Evolutionary conservation across 2,797 vertebrate genomes (phyloP), one percentile per base, ranked within the genome.

Genomic region (Lophius americanus): DNA sequence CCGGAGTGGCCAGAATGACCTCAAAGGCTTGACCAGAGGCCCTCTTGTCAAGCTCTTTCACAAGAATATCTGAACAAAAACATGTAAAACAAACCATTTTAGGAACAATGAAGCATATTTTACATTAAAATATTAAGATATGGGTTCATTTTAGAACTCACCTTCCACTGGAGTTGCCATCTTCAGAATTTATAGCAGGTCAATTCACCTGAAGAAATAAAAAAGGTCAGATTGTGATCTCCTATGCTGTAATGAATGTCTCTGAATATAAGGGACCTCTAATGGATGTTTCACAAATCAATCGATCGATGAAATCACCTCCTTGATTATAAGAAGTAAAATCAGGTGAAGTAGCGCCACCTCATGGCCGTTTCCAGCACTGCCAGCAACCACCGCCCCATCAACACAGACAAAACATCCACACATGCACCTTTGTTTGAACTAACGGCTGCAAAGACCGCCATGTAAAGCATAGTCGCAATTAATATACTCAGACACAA

Each of bases 11-110:
- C 41, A 99, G 93, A 63, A 99, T 95, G 70, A 99, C 95, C 89
- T 99, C 97, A 78, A 98, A 99, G 13, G 97, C 97, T 85, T 98
- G 97, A 68, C 97, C 97, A 3, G 97, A 99, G 42, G 96, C 95
- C 46, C 97, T 92, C 83, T 98, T 99, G 88, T 99, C 96, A 66
- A 99, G 91, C 81, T 98, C 97, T 83, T 97, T 99, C 63, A 99
- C 95, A 80, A 94, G 94, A 60, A 98, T 97, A 61, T 97, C 97
- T 77, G 47, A 44, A 49, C 14, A 64, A 3, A 60, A 3, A 44
- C 47, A 55, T 1, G 6, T 2, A 39, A 12, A 51, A 13, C 0
- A n/a, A 11, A 11, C 7, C 5, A 3, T 47, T 37, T 61, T 4
- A 38, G 23, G 5, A 3, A 36, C 11, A 32, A 3, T 5, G 1